These are phyloP conservation scores for Ephestia elutella DNA, from an alignment of 1,140 invertebrate genomes.

Conservation along the genomic window DNA sequence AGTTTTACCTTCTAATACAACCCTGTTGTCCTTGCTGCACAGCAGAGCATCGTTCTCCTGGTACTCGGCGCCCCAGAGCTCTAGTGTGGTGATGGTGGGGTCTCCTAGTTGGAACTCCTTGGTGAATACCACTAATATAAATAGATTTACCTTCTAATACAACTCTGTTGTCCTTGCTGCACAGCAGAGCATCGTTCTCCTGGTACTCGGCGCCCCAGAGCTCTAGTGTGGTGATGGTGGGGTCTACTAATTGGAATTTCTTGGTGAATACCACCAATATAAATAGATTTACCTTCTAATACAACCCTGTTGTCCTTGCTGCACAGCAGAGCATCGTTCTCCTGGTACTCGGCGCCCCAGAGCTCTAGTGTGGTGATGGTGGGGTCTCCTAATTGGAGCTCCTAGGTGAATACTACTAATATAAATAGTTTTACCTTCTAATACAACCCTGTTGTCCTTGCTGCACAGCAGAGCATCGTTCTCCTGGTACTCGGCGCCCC, in stretches of 20 bases:
- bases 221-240: constrained; percentile 93
- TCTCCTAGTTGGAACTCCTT: constrained; percentile 88
- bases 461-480: constrained; percentile 91
- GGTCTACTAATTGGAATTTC: constrained; percentile 87
- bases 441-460: constrained; percentile 76
- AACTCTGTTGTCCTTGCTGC: constrained; percentile 77
- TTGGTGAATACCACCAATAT: too few relatives aligned
- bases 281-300: constrained; percentile 76
- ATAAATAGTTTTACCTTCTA: constrained; percentile 79
- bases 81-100: constrained; percentile 92
- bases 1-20: constrained; percentile 76
- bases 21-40: constrained; percentile 79
- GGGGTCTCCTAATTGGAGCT: constrained; percentile 88
- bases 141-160: constrained; percentile 77
- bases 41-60: constrained; percentile 96
- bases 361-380: constrained; percentile 94
- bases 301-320: constrained; percentile 77
- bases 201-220: constrained; percentile 99
- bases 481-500: constrained; percentile 99
- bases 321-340: constrained; percentile 93
- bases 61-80: constrained; percentile 98
- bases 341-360: constrained; percentile 99
- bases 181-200: constrained; percentile 94
- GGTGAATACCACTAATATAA: too few relatives aligned
- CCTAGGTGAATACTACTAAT: too few relatives aligned